Percentiles rank a stretch among this genome's conserved stretches.
phyloP scores from a whole-genome alignment of 2,113 vertebrate genomes.

The Phrynocephalus versicolor region DNA sequence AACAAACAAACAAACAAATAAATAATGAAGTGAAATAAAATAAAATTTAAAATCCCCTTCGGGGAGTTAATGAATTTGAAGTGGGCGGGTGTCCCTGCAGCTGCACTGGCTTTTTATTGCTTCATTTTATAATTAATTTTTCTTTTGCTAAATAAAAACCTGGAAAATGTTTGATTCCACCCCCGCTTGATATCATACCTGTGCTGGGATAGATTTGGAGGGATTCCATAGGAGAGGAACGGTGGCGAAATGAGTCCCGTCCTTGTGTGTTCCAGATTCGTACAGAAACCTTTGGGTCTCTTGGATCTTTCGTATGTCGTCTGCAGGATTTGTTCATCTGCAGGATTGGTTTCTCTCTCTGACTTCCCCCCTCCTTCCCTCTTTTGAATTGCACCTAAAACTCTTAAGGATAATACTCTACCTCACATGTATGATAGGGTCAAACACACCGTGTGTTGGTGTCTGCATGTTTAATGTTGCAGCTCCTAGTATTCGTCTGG shows the following conservation, averaged over 20 bases:
- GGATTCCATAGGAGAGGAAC: neutral
- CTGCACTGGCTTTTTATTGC: conserved; percentile 21
- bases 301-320: neutral
- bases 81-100: neutral
- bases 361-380: neutral
- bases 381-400: neutral
- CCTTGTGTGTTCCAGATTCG: neutral
- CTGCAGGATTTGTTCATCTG: neutral
- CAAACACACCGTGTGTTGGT: neutral
- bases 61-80: neutral
- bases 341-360: neutral
- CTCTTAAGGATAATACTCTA: neutral
- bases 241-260: no score
- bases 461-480: neutral
- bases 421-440: neutral
- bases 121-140: conserved; percentile 49
- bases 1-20: neutral
- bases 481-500: neutral
- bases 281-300: neutral
- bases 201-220: neutral
- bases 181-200: neutral
- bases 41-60: neutral
- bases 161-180: neutral
- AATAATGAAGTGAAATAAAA: neutral
- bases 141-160: conserved; percentile 48